phyloP scores from a whole-genome alignment of 2,888 invertebrate genomes.

The Leucoptera coffeella region DNA sequence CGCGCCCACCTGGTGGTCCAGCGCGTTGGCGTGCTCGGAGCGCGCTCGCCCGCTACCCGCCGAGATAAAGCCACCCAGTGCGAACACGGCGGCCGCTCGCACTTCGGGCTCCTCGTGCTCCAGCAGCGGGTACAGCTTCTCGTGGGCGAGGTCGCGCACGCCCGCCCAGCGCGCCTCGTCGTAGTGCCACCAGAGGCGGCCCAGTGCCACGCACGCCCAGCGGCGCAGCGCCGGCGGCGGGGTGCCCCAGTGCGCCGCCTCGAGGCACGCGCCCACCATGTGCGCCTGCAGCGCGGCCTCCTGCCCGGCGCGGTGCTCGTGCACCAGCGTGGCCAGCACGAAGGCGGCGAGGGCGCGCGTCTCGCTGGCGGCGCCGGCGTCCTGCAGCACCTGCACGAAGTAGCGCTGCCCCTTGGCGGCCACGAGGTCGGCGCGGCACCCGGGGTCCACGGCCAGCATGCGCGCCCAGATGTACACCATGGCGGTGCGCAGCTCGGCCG shows the following conservation, averaged over 20 bases:
- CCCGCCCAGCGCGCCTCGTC: conserved; percentile 92
- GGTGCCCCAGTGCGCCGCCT: conserved; percentile 66
- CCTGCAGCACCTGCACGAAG: conserved; percentile 87
- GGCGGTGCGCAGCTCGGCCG: conserved; percentile 83
- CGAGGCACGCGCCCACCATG: conserved; percentile 58
- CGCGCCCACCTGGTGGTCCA: conserved; percentile 89
- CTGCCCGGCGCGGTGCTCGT: conserved; percentile 82
- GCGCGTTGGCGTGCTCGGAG: conserved; percentile 88
- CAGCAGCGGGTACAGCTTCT: conserved; percentile 80
- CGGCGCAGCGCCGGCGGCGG: conserved; percentile 71
- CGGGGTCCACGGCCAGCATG: conserved; percentile 92
- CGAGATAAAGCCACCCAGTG: conserved; percentile 89
- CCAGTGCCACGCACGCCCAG: conserved; percentile 92
- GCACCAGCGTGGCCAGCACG: conserved; percentile 89
- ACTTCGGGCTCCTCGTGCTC: conserved; percentile 83
- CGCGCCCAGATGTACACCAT: conserved; percentile 99
- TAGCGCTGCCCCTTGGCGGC: conserved; percentile 92
- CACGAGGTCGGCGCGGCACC: conserved; percentile 87
- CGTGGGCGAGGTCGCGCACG: conserved; percentile 92
- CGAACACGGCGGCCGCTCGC: conserved; percentile 89
- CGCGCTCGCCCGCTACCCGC: conserved; percentile 68
- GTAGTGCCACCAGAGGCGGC: conserved; percentile 83
- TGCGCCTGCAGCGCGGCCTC: conserved; percentile 63
- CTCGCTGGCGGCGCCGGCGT: conserved; percentile 73
- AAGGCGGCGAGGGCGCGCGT: conserved; percentile 89